Base-by-base conservation (phyloP, 2,888 invertebrate species). In the Baccha elongata region DNA sequence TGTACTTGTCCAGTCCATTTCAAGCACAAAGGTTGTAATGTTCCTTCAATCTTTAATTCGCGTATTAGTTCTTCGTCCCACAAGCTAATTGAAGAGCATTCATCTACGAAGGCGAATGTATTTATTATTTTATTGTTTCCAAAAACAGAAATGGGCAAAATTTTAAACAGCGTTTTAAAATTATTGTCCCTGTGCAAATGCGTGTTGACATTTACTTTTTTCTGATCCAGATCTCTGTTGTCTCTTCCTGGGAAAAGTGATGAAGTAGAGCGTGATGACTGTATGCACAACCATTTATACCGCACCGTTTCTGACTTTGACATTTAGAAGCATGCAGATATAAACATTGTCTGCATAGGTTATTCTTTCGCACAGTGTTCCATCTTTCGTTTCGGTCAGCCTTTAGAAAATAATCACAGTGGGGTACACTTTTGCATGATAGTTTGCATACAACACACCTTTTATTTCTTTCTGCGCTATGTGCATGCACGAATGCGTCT, bases 71-170 rank as follows among this genome's bases (percentile, higher is more conserved):
- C n/a, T 29, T 58, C 58, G 7, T 74, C 42, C 0, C 64, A 29
- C 23, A 73, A 15, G 32, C 73, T 64, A 5, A 62, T 19, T 17
- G 73, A 73, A 11, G 73, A 73, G 10, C 73, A 35, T 55, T 73
- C 23, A 23, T 23, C 23, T 23, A 23, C 23, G 23, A 23, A 23
- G 23, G 23, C 23, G 5, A 23, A 23, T 5, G 23, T 23, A 23
- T 73, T 65, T 62, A 53, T 67, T 42, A 21, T 50, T 50, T 5
- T 65, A 42, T 44, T 74, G 4, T 23, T 29, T 37, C 53, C 35
- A 13, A 37, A 7, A 37, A 55, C 35, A 21, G 21, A 21, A n/a
- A 55, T 11, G 29, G 35, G 35, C 1, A 37, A 8, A 5, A 55
- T 19, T 52, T 44, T 67, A 52, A 67, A 67, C 21, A 67, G 29